Evolutionary conservation across 2,113 vertebrate genomes (phyloP), one percentile per base, ranked within the genome.

Genomic region (Ammospiza caudacuta): DNA sequence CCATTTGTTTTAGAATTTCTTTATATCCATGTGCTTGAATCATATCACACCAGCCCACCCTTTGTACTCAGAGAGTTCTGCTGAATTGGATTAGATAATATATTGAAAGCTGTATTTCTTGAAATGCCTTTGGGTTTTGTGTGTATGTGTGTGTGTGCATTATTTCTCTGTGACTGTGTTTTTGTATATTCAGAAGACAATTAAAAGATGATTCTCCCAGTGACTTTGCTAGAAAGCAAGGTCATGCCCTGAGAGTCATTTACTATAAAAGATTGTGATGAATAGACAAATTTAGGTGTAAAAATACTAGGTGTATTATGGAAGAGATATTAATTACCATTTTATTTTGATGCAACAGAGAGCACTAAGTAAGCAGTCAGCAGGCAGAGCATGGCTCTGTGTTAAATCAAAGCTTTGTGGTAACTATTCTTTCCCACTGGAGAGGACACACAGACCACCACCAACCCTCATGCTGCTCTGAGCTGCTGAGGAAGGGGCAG

Each of bases 1-100:
- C 66, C 44, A 92, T 79, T 89, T 96, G 63, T 95, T 94, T 89
- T 90, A 96, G 55, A 35, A 89, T 88, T 83, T 87, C 44, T 91
- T 94, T 82, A n/a, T 75, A 95, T 64, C 83, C 88, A 62, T 68
- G 51, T 93, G 89, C 52, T 97, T 1, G 1, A 87, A 76, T 96
- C 88, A 66, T 27, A 93, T 82, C 89, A 86, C 64, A 91, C 57
- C 35, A 85, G 47, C 29, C 55, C 57, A 95, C 46, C 9, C 81
- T 95, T 83, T 94, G 75, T 94, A 79, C 52, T 93, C 41, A 64
- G 72, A 73, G 49, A 86, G 21, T 58, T 95, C 44, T 47, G 79
- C 43, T 84, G 90, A 90, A 72, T 39, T 86, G 79, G 64, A 87
- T 78, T 93, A 67, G 44, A 20, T 91, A 80, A 86, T 72, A 88